Evolutionary conservation across 2,113 vertebrate species (phyloP).

Genomic region (Rhizomys pruinosus): DNA sequence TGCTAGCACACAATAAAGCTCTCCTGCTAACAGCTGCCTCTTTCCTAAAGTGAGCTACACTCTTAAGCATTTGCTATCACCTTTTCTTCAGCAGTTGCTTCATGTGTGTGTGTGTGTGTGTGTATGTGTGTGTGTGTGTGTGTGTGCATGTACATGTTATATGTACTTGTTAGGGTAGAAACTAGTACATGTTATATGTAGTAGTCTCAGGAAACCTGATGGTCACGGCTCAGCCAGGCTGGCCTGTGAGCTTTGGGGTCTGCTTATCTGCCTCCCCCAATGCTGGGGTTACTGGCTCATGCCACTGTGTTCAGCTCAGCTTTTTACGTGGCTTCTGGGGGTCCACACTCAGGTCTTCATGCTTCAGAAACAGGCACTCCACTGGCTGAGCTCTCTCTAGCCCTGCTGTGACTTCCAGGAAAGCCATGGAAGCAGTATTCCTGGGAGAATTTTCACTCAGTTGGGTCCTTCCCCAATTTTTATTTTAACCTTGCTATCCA

Average conservation of each 20-base stretch:
- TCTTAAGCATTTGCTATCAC: not conserved
- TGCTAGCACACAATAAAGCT: not conserved
- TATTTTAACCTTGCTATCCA: not conserved
- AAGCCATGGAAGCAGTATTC: not conserved
- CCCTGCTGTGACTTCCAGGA: not conserved
- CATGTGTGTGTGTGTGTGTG: not conserved
- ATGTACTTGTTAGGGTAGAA: not conserved
- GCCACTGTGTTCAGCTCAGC: too few species aligned
- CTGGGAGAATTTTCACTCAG: conserved; percentile 9
- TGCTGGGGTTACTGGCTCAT: not conserved
- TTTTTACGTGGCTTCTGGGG: not conserved
- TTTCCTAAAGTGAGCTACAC: not conserved
- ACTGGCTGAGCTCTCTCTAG: not conserved
- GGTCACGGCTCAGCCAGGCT: too few species aligned
- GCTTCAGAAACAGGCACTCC: not conserved
- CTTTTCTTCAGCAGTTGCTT: not conserved
- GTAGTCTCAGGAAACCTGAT: too few species aligned
- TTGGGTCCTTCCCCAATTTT: not conserved
- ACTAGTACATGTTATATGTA: too few species aligned
- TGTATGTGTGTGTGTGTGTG: not conserved
- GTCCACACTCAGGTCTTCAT: not conserved
- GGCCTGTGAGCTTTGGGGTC: not conserved
- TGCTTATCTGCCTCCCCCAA: too few species aligned
- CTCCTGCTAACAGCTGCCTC: not conserved
- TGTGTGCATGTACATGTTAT: not conserved